Evolutionary conservation across 2,113 vertebrate genomes (phyloP), one percentile per base, ranked within the genome.

Genomic region (Phaethon lepturus): DNA sequence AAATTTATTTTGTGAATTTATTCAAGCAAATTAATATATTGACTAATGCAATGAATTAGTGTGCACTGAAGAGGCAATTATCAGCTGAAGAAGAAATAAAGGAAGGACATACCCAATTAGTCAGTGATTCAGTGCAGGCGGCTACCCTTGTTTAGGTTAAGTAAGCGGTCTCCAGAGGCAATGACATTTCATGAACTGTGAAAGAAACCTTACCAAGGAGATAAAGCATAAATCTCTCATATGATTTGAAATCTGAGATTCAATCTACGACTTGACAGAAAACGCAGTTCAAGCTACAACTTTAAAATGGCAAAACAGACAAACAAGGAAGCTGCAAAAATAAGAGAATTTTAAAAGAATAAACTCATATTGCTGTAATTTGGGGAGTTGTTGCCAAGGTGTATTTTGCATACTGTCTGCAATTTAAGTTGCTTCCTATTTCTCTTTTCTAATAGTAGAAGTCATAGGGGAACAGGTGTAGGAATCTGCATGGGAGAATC

Each of bases 71-170:
- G 71, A 93, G 66, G 25, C 17, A 86, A 78, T 93, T 95, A 88
- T 62, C 38, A 94, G 29, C 16, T 73, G 53, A 49, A 90, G 72
- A 84, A 94, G 10, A 67, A 93, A 86, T 64, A 72, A 81, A 69
- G 24, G 38, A 90, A 90, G 49, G 60, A 86, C 50, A 90, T 40
- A 62, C 38, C 38, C 47, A 88, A 73, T 95, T 96, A 94, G 84
- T 84, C 88, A 97, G 38, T 66, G 67, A 93, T 86, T 94, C 90
- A 96, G 49, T 45, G 86, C 64, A 96, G 77, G 75, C 93, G 72
- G 35, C 35, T 94, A 76, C 23, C 31, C 28, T 92, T 86, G 33
- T 73, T 96, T 80, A 28, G 58, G 44, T 74, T 89, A 96, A 93
- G 44, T 31, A 88, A 93, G 35, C 35, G 71, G 73, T 45, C 81